Evolutionary conservation across 2,113 vertebrate species (phyloP), one percentile per base, ranked within the genome.

Genomic region (Butorides virescens): DNA sequence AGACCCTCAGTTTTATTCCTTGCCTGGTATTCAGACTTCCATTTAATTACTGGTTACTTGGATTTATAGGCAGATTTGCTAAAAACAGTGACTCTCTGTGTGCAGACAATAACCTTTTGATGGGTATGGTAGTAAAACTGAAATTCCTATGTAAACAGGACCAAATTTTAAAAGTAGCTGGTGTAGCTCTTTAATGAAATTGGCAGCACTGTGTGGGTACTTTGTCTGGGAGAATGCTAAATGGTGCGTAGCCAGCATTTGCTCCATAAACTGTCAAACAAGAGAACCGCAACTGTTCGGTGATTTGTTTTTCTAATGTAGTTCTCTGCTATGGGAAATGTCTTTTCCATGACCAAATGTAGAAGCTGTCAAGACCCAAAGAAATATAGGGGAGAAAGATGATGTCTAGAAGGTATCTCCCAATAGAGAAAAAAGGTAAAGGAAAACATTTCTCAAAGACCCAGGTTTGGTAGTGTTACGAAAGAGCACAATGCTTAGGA

Each of bases 101-200:
- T 96, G 95, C 93, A 97, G 95, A 95, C 92, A 94, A 97, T 95
- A 95, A 96, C 91, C 94, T 97, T 98, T 97, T 97, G 96, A 97
- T 97, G 94, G 85, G 92, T 90, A 87, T 52, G 75, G 88, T 91
- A 96, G 93, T 88, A 92, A 96, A 94, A 95, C 92, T 90, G 91
- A 94, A 96, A 97, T 95, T 96, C 92, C 94, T 96, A 47, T 95
- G 90, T 95, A 98, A 95, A 96, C 95, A 93, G 88, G 67, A 97
- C 87, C 85, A 91, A 97, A 86, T 90, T 97, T 97, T 96, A 87
- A 93, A 96, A 96, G 92, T 96, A 97, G 87, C 70, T 95, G 94
- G 95, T 97, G 68, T 79, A 92, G 94, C 66, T 91, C 89, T 89
- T 47, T 71, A 90, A 96, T 91, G 92, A 96, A 93, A 94, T 93